A percentile compares a stretch with the other conserved stretches of the same genome.
These are phyloP conservation scores for Pristionchus entomophagus DNA, from an alignment of 2,888 invertebrate species.

Conservation along the genomic window DNA sequence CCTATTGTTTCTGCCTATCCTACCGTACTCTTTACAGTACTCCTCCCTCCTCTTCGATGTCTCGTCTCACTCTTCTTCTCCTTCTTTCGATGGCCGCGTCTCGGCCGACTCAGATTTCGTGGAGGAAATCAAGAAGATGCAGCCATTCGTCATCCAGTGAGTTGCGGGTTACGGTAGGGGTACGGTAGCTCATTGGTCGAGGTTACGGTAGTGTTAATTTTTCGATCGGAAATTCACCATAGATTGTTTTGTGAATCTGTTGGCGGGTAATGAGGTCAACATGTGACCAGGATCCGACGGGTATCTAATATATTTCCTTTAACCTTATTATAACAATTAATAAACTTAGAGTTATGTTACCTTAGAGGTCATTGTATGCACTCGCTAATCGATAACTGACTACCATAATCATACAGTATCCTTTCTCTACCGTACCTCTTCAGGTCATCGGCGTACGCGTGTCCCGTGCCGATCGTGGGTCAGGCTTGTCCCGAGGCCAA, in stretches of 20 bases:
- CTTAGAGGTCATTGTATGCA: too few relatives aligned
- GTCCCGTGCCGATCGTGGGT: constrained; percentile 48
- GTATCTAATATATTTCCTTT: too few relatives aligned
- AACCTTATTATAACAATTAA: too few relatives aligned
- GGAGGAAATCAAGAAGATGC: constrained; percentile 49
- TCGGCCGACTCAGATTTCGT: constrained; percentile 48
- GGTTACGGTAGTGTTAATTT: too few relatives aligned
- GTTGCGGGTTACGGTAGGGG: neutral
- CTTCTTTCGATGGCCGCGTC: constrained; percentile 24
- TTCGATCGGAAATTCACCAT: too few relatives aligned
- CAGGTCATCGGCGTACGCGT: constrained; percentile 47
- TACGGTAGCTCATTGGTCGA: too few relatives aligned
- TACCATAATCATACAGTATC: too few relatives aligned
- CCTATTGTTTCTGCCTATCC: neutral
- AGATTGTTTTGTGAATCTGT: too few relatives aligned
- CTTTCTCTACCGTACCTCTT: neutral
- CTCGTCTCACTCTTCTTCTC: constrained; percentile 35
- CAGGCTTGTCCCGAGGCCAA: constrained; percentile 48
- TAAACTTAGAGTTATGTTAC: too few relatives aligned
- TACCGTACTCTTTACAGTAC: neutral
- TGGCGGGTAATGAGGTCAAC: too few relatives aligned
- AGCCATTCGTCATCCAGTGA: constrained; percentile 50
- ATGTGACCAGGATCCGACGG: too few relatives aligned
- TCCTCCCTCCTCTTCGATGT: neutral
- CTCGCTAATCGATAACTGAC: too few relatives aligned